Percentiles rank a stretch among this genome's conserved stretches.
Evolutionary conservation across 2,888 invertebrate genomes (phyloP).

Genomic region (Athetis lepigone): DNA sequence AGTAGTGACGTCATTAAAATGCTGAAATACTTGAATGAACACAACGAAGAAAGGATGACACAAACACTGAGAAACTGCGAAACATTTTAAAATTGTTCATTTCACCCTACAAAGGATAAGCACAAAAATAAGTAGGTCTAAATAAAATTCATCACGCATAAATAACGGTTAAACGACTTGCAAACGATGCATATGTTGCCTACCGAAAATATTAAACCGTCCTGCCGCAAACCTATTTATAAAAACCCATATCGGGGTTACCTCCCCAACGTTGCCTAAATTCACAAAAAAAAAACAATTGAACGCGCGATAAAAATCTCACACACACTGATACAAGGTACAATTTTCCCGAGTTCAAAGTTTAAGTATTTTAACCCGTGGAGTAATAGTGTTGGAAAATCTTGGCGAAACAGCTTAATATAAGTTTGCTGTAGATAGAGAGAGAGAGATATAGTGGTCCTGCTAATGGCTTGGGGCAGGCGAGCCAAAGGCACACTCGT

Average conservation of each 20-base stretch:
- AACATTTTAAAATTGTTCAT: constrained; percentile 15
- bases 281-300: constrained; percentile 62
- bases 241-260: constrained; percentile 41
- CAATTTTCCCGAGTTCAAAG: constrained; percentile 71
- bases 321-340: constrained; percentile 58
- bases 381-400: constrained; percentile 75
- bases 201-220: constrained; percentile 52
- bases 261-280: constrained; percentile 35
- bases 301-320: constrained; percentile 56
- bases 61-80: constrained; percentile 13
- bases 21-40: constrained; percentile 26
- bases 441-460: constrained; percentile 77
- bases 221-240: constrained; percentile 51
- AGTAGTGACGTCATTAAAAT: constrained; percentile 25
- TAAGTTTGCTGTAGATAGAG: constrained; percentile 66
- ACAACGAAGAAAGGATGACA: constrained; percentile 9
- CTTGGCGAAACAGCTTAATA: constrained; percentile 77
- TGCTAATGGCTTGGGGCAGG: constrained; percentile 81
- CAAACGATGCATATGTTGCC: constrained; percentile 43
- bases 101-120: constrained; percentile 7
- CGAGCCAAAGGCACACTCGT: constrained; percentile 81
- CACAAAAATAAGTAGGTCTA: constrained; percentile 42
- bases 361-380: constrained; percentile 78
- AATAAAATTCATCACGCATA: constrained; percentile 55
- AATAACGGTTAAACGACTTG: constrained; percentile 51